Evolutionary conservation across 2,888 invertebrate species (phyloP).

Genomic region (Heliconius charithonia): DNA sequence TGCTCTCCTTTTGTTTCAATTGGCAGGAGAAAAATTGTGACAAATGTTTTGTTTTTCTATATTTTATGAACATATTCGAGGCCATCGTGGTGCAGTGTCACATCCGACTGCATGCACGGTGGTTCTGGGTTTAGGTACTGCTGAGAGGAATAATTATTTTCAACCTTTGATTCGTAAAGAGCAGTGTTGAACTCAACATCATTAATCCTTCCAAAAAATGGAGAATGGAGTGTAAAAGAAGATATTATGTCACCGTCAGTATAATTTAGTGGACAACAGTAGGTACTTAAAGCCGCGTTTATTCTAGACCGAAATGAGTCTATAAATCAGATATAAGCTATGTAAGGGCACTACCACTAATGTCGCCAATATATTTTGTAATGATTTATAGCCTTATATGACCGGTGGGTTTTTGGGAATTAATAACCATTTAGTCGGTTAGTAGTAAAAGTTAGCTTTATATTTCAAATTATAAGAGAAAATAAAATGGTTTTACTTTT

Average conservation of each 20-base stretch:
- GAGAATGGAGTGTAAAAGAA: neutral
- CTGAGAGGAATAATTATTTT: no score
- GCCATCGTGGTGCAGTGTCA: no score
- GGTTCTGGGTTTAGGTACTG: no score
- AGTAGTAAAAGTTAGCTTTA: neutral
- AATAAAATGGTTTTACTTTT: no score
- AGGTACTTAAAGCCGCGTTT: neutral
- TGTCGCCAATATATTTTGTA: constrained; percentile 3
- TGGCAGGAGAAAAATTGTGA: neutral
- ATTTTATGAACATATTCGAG: no score
- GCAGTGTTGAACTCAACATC: neutral
- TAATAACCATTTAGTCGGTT: neutral
- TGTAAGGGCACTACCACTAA: constrained; percentile 13
- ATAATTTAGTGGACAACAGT: neutral
- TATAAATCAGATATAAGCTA: constrained; percentile 21
- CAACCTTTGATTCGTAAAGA: no score
- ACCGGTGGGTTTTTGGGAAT: constrained; percentile 10
- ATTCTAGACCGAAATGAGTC: constrained; percentile 10
- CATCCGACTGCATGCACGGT: no score
- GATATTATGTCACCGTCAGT: no score
- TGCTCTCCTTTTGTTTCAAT: neutral
- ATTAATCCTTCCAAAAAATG: neutral
- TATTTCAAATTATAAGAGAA: no score
- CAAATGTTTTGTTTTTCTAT: neutral
- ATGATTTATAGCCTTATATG: neutral